Evolutionary conservation across 2,888 invertebrate genomes (phyloP).

Genomic region (Mesodorylaimus sp.): DNA sequence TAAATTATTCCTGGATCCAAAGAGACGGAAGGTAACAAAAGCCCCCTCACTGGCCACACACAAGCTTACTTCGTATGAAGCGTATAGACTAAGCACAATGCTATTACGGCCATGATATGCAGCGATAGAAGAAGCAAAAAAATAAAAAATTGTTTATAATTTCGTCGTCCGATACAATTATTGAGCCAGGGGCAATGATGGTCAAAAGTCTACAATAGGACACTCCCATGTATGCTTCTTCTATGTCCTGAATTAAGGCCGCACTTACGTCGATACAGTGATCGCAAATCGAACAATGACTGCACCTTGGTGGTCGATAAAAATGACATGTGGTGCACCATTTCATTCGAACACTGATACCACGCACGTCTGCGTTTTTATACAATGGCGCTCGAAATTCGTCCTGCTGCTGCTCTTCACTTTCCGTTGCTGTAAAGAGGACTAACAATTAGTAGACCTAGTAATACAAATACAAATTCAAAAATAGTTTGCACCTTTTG

Average conservation of each 20-base stretch:
- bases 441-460: background rate
- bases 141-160: constrained; percentile 92
- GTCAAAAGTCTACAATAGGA: constrained; percentile 72
- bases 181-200: constrained; percentile 62
- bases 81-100: constrained; percentile 74
- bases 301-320: constrained; percentile 94
- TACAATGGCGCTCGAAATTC: constrained; percentile 80
- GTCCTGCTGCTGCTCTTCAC: constrained; percentile 90
- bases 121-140: constrained; percentile 85
- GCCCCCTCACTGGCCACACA: too few relatives aligned
- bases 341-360: constrained; percentile 96
- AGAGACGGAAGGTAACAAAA: too few relatives aligned
- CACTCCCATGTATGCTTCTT: constrained; percentile 1
- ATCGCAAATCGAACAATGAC: constrained; percentile 97
- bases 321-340: constrained; percentile 99
- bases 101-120: constrained; percentile 94
- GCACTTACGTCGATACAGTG: constrained; percentile 67
- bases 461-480: background rate
- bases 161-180: constrained; percentile 29
- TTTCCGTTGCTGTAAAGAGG: constrained; percentile 55
- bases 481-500: too few relatives aligned
- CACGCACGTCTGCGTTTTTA: constrained; percentile 70
- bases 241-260: too few relatives aligned
- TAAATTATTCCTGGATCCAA: constrained; percentile 16
- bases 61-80: constrained; percentile 56